Evolutionary conservation across 1,140 invertebrate species (phyloP), one percentile per base, ranked within the genome.

Genomic region (Scylla paramamosain): DNA sequence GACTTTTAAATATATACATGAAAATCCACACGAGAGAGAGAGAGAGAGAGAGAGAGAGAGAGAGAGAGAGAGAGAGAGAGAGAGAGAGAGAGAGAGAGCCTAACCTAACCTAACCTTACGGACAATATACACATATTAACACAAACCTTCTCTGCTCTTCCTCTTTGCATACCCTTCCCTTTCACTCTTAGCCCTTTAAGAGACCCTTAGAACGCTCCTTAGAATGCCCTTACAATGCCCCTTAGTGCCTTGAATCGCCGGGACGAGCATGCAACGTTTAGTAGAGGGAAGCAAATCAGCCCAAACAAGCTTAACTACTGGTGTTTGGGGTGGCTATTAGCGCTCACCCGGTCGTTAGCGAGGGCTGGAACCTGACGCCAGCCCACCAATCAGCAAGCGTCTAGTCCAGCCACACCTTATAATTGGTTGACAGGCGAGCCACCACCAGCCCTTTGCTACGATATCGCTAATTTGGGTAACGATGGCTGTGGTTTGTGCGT

Each of bases 241-340:
- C 20, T n/a, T n/a, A 20, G 67, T 20, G 20, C n/a, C 0, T n/a
- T 25, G 12, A 77, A 77, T 77, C 67, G 67, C 12, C 67, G 25
- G 67, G 67, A n/a, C 67, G 12, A n/a, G 25, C 67, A n/a, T 7
- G 67, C 2, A 77, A n/a, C 67, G 25, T 77, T 77, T 77, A 77
- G 67, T 77, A n/a, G 20, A 77, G 67, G 67, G 67, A n/a, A 77
- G 67, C 67, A 77, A 77, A 77, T 77, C 67, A 77, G 67, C 67
- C 67, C 67, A 77, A 77, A 77, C 67, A 77, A 77, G 67, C 67
- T 77, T 77, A 77, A 77, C 67, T 77, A 77, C 67, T 77, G 67
- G 67, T 77, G 67, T 77, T 77, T 77, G 67, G 67, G 25, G 67
- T 77, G 67, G 67, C 67, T 77, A 77, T 77, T 77, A 77, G 67